Evolutionary conservation across 2,113 vertebrate species (phyloP), one percentile per base, ranked within the genome.

Genomic region (Brachyhypopomus occidentalis): DNA sequence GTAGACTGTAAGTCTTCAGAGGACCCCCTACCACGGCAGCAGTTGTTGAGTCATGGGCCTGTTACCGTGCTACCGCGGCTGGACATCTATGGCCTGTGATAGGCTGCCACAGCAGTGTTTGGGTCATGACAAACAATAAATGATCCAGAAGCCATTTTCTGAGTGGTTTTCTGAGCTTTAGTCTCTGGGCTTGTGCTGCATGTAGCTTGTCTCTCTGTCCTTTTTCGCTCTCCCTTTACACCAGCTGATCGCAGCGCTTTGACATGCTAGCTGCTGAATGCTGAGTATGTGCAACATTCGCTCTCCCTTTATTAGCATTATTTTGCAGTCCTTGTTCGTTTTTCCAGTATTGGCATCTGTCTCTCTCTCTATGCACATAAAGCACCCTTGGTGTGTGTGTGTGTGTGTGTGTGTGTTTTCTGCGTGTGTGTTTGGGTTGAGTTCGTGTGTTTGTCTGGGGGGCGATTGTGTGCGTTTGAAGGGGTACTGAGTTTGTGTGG

Each of bases 131-230:
- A 52, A 52, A 52, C 12, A 52, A 14, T 52, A 52, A 52, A 82
- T 84, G 80, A 86, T 69, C 52, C 77, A 84, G 63, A 73, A 80
- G 77, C 58, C 74, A 34, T 83, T 75, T 69, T 23, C 77, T 62
- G 25, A 81, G 72, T 55, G 58, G 72, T 76, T 70, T 38, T 55
- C 56, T 66, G 72, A 72, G 41, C 34, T 73, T 82, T 59, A 64
- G 45, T 52, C 45, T 52, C 12, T 52, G 41, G 6, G 41, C 41
- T 45, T 45, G 5, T 30, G 30, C 30, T 30, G n/a, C n/a, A n/a
- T n/a, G n/a, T 16, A 30, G 25, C 7, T 19, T 5, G 5, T 60
- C 1, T n/a, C 58, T 60, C 6, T n/a, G 7, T 63, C 22, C 14
- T 9, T 63, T 25, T 63, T 25, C 19, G n/a, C 30, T 19, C 14